phyloP scores from a whole-genome alignment of 2,888 invertebrate genomes.

The Eristalis intricaria region DNA sequence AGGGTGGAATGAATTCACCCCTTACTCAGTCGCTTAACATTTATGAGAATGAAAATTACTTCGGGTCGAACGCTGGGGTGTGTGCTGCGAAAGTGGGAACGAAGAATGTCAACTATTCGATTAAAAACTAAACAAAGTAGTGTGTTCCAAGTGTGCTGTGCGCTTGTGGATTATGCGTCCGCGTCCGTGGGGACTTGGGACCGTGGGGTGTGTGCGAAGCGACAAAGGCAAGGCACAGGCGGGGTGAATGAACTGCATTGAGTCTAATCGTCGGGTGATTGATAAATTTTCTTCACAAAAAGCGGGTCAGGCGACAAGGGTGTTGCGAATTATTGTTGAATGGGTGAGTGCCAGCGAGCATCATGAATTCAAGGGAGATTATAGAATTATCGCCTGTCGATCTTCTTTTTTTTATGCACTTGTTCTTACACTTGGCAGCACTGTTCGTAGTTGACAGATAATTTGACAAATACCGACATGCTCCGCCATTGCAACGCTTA shows the following conservation, averaged over 20 bases:
- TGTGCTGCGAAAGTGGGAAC: neutral
- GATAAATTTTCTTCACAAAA: slow-evolving; percentile 8
- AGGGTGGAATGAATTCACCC: slow-evolving; percentile 41
- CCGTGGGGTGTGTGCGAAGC: slow-evolving; percentile 5
- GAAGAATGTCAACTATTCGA: slow-evolving; percentile 44
- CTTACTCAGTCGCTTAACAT: slow-evolving; percentile 23
- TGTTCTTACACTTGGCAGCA: too few species aligned
- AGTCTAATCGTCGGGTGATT: neutral
- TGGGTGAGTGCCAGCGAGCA: neutral
- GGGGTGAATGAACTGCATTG: slow-evolving; percentile 29
- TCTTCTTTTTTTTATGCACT: too few species aligned
- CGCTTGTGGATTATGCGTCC: slow-evolving; percentile 22
- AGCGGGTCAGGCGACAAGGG: neutral
- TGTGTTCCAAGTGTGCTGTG: slow-evolving; percentile 37
- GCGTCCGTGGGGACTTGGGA: neutral
- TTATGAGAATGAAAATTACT: slow-evolving; percentile 56
- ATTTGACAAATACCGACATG: too few species aligned
- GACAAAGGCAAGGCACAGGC: neutral
- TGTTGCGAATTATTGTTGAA: neutral
- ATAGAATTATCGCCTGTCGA: too few species aligned
- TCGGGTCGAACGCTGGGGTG: slow-evolving; percentile 27
- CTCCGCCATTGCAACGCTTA: too few species aligned
- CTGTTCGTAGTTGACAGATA: too few species aligned
- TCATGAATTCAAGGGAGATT: too few species aligned
- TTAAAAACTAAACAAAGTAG: slow-evolving; percentile 41